Percentiles rank a stretch among this genome's conserved stretches.
Evolutionary conservation across 2,113 vertebrate species (phyloP).

Genomic region (Ariopsis seemanni): DNA sequence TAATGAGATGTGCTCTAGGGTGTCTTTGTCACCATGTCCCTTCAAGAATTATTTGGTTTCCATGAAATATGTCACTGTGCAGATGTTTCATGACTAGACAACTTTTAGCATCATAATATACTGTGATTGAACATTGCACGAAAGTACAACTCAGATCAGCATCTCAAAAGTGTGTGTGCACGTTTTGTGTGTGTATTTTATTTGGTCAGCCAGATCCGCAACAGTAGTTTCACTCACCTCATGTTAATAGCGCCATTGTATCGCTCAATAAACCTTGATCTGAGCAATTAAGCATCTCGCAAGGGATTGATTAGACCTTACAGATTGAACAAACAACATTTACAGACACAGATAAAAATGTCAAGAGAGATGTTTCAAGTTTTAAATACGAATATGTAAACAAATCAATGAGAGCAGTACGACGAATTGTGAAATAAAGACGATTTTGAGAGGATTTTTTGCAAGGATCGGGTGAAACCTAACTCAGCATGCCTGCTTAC

Average conservation of each 20-base stretch:
- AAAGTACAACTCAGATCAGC: not conserved
- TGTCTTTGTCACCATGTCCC: not conserved
- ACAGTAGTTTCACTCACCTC: conserved; percentile 49
- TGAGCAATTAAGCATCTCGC: conserved; percentile 43
- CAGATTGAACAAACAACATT: conserved; percentile 39
- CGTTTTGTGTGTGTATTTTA: not conserved
- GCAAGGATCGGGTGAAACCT: not conserved
- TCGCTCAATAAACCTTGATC: conserved; percentile 44
- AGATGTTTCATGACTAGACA: not conserved
- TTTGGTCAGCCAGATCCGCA: conserved; percentile 15
- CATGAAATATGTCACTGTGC: not conserved
- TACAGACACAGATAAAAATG: conserved; percentile 31
- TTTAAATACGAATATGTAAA: conserved; percentile 14
- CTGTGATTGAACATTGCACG: not conserved
- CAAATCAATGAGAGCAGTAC: not conserved
- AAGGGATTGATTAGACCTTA: conserved; percentile 38
- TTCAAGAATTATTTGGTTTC: not conserved
- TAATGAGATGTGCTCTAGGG: not conserved
- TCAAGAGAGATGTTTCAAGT: conserved; percentile 21
- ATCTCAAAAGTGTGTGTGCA: conserved; percentile 12
- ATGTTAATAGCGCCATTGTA: conserved; percentile 31
- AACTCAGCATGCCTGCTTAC: not conserved
- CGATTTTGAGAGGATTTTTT: not conserved
- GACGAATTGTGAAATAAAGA: not conserved
- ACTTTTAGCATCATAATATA: not conserved